phyloP scores from a whole-genome alignment of 2,797 vertebrate genomes.

The Myotis pilosus region DNA sequence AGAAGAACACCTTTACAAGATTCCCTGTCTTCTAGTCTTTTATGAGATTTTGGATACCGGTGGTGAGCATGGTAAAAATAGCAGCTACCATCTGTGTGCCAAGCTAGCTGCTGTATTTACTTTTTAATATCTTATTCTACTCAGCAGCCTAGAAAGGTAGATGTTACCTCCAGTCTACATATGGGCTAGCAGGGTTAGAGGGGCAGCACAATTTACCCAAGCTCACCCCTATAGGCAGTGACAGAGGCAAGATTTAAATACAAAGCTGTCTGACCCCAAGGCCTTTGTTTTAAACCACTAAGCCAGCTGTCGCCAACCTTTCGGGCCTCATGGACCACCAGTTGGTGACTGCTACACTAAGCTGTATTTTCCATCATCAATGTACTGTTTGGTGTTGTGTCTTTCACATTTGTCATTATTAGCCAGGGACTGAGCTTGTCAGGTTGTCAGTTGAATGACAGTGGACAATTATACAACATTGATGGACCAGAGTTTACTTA shows the following conservation, averaged over 20 bases:
- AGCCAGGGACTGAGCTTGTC: neutral
- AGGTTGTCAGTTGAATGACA: slow-evolving; percentile 23
- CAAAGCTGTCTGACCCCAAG: neutral
- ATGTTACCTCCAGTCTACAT: neutral
- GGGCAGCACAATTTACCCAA: neutral
- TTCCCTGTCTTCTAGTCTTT: neutral
- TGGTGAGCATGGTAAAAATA: slow-evolving; percentile 26
- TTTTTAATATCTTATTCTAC: neutral
- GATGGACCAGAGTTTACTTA: slow-evolving; percentile 5
- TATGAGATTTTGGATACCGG: neutral
- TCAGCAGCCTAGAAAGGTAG: neutral
- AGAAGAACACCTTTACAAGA: neutral
- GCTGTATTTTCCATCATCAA: neutral
- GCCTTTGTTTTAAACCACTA: slow-evolving; percentile 17
- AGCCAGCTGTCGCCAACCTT: neutral
- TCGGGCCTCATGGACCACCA: too few relatives aligned
- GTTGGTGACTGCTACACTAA: neutral
- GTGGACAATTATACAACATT: neutral
- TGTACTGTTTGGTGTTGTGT: neutral
- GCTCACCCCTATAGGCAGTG: neutral
- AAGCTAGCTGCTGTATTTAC: slow-evolving; percentile 5
- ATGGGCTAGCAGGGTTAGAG: neutral
- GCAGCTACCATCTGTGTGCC: neutral
- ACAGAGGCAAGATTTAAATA: slow-evolving; percentile 21
- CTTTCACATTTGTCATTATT: neutral